These are phyloP conservation scores for Drosophila nigritarsus DNA, from an alignment of 2,888 invertebrate species.

Conservation along the genomic window DNA sequence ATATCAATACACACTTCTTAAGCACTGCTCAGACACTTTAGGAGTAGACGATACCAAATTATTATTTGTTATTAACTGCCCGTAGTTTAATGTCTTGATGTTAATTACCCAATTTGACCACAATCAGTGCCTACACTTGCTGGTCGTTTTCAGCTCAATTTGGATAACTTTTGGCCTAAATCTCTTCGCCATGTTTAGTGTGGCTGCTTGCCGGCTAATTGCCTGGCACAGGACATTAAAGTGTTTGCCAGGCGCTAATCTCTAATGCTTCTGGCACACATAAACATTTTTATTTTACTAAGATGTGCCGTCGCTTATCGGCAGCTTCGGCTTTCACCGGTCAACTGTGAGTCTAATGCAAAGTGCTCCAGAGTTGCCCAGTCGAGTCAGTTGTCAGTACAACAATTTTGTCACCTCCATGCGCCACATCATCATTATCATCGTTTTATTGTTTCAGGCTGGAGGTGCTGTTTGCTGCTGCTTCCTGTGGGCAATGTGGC, in stretches of 20 bases:
- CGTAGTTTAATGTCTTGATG: constrained; percentile 3
- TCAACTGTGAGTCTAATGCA: constrained; percentile 18
- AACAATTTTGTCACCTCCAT: constrained; percentile 75
- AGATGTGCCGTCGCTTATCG: constrained; percentile 52
- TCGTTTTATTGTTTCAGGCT: constrained; percentile 68
- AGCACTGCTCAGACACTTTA: neutral
- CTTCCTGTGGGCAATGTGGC: constrained; percentile 69
- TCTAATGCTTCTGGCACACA: constrained; percentile 55
- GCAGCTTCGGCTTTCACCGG: constrained; percentile 28
- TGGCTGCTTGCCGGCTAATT: constrained; percentile 43
- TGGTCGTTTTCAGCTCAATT: constrained; percentile 18
- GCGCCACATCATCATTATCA: constrained; percentile 74
- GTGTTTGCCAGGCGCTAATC: constrained; percentile 47
- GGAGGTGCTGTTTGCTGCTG: constrained; percentile 9
- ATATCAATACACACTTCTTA: neutral
- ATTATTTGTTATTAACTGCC: neutral
- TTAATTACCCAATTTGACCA: constrained; percentile 1
- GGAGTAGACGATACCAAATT: neutral
- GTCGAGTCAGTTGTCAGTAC: constrained; percentile 53
- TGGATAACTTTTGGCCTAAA: constrained; percentile 11
- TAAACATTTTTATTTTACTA: constrained; percentile 63
- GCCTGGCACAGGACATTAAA: constrained; percentile 52
- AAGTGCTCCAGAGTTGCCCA: constrained; percentile 22
- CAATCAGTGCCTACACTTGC: constrained; percentile 10
- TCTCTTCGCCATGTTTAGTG: constrained; percentile 11